Base-by-base conservation (phyloP, 2,888 invertebrate genomes). In the Zygaena filipendulae region DNA sequence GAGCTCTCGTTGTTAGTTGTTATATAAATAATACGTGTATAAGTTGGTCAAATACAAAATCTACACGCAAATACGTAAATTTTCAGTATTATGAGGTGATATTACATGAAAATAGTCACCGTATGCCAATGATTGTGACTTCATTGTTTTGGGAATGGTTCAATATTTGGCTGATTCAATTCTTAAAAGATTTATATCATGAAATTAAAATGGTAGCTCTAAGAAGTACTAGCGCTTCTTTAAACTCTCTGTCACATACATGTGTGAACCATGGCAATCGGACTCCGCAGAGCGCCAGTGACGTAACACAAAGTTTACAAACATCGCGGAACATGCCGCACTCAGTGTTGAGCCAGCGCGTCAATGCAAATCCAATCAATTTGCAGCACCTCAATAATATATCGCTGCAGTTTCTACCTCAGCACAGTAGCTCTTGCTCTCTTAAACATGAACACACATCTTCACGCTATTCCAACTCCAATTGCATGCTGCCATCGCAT, bases 131-230 rank as follows among this genome's bases (percentile, higher is more conserved):
- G 64, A 60, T 67, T 35, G 59, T 64, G 50, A 61, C 69, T 42
- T 67, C 70, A 45, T 50, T 64, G 41, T 74, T 75, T 54, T 74
- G 70, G 75, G 72, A 75, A 69, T 75, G 71, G 71, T 75, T 77
- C 55, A 72, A 74, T 42, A 55, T 72, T 64, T 74, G 75, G 71
- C 62, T 75, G 20, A 54, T 55, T 46, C 62, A 74, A 59, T 69
- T 74, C 61, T 47, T 75, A 42, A 75, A 74, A 59, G 63, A 66
- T 59, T 60, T 71, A 45, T 75, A 69, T 67, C 62, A 74, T 77
- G 75, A 75, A 63, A 63, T 70, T 60, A 75, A 72, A 59, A 77
- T 77, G 77, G 70, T 75, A 43, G 69, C 64, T 39, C 39, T 74
- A 52, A 71, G 74, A 64, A 69, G 71, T 49, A 60, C 59, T 40